A percentile compares a stretch with the other conserved stretches of the same genome.
phyloP scores from a whole-genome alignment of 1,140 invertebrate species.

The Bradynema listronoti region DNA sequence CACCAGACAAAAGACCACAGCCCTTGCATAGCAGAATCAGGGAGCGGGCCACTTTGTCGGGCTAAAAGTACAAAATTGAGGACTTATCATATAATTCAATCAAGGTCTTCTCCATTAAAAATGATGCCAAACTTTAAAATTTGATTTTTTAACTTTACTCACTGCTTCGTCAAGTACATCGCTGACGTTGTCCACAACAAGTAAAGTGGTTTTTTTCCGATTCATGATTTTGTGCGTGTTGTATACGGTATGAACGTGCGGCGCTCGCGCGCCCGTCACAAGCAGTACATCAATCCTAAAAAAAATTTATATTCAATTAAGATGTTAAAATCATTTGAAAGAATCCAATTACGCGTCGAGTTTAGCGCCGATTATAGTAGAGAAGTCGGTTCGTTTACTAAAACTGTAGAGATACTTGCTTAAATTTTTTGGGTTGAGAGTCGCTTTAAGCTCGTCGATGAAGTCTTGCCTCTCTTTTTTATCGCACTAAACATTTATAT shows the following conservation, averaged over 20 bases:
- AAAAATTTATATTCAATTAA: not conserved
- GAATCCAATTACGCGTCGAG: slow-evolving; percentile 42
- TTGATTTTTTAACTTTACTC: slow-evolving; percentile 49
- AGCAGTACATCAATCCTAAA: slow-evolving; percentile 16
- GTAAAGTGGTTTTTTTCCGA: slow-evolving; percentile 73
- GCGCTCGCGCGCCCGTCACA: slow-evolving; percentile 1
- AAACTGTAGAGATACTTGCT: slow-evolving; percentile 56
- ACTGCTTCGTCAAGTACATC: slow-evolving; percentile 70
- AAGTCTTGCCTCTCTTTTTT: slow-evolving; percentile 73
- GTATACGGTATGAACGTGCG: slow-evolving; percentile 64
- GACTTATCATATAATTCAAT: not conserved
- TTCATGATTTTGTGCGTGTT: slow-evolving; percentile 69
- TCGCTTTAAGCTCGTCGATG: slow-evolving; percentile 69
- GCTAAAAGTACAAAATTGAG: slow-evolving; percentile 37
- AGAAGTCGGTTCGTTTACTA: slow-evolving; percentile 52
- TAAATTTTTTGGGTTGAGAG: slow-evolving; percentile 76
- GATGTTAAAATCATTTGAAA: not conserved
- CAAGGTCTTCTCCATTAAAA: not conserved
- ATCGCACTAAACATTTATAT: slow-evolving; percentile 65
- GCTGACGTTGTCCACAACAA: slow-evolving; percentile 70
- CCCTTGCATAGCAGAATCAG: slow-evolving; percentile 56
- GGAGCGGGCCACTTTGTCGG: slow-evolving; percentile 55
- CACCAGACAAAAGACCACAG: slow-evolving; percentile 54
- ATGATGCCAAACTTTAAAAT: not conserved
- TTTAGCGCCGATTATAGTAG: slow-evolving; percentile 51